Percentiles rank a stretch among this genome's conserved stretches.
phyloP scores from a whole-genome alignment of 2,797 vertebrate species.

The Sebastes alutus region DNA sequence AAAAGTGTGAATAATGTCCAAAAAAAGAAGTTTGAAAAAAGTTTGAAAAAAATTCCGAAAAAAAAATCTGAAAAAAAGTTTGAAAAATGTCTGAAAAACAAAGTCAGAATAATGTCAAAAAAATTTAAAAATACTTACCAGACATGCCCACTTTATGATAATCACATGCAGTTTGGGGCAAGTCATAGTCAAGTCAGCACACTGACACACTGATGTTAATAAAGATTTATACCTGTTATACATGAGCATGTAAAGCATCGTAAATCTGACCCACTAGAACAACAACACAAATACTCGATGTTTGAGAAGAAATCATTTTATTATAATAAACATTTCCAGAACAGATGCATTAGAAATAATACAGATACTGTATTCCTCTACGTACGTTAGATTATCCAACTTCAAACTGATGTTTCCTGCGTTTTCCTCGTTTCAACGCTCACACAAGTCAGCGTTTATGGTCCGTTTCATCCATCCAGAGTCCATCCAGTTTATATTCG shows the following conservation, averaged over 20 bases:
- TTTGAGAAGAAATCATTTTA: not conserved
- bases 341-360: not conserved
- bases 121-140: no score
- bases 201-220: no score
- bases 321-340: conserved; percentile 14
- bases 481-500: not conserved
- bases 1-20: no score
- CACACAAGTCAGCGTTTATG: not conserved
- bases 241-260: not conserved
- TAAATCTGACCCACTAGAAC: not conserved
- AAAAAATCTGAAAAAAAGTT: no score
- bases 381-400: not conserved
- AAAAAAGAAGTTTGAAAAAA: no score
- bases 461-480: not conserved
- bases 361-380: not conserved
- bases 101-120: no score
- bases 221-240: no score
- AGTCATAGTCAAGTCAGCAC: no score
- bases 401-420: not conserved
- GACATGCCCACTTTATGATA: no score
- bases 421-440: not conserved
- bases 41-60: no score
- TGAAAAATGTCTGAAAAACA: no score
- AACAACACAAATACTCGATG: not conserved
- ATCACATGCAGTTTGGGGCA: no score